Evolutionary conservation across 2,888 invertebrate genomes (phyloP).

Genomic region (Pammene aurita): DNA sequence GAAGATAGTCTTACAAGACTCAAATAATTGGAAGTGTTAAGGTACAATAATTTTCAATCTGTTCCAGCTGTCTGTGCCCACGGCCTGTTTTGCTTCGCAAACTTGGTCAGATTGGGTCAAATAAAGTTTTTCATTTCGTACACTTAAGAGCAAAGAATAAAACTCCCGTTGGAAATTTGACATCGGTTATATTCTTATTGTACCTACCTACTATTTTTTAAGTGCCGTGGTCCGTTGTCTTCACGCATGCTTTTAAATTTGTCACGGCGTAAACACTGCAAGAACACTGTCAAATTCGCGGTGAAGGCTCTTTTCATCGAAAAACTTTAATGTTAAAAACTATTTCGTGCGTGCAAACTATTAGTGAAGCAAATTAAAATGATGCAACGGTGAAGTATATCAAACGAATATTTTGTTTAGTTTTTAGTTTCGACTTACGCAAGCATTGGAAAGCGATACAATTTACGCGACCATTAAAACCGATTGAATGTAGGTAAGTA

Average conservation of each 20-base stretch:
- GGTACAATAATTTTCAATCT: too few species aligned
- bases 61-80: too few species aligned
- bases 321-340: slow-evolving; percentile 42
- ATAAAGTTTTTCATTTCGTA: too few species aligned
- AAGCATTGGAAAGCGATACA: slow-evolving; percentile 41
- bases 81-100: too few species aligned
- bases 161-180: neutral
- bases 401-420: slow-evolving; percentile 33
- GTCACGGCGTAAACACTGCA: slow-evolving; percentile 55
- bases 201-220: neutral
- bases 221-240: slow-evolving; percentile 43
- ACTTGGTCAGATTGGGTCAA: too few species aligned
- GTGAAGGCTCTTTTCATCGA: neutral
- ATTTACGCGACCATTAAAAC: slow-evolving; percentile 36
- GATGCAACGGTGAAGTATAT: slow-evolving; percentile 49
- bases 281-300: slow-evolving; percentile 50
- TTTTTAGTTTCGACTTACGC: slow-evolving; percentile 26
- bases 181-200: slow-evolving; percentile 1
- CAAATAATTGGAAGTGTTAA: too few species aligned
- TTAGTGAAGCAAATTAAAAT: slow-evolving; percentile 50
- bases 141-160: too few species aligned
- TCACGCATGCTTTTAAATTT: slow-evolving; percentile 61
- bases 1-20: too few species aligned
- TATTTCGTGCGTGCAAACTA: slow-evolving; percentile 59
- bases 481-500: slow-evolving; percentile 30